Conservation (phyloP, 1,140 invertebrate species). For the Philopotamus ludificatus region DNA sequence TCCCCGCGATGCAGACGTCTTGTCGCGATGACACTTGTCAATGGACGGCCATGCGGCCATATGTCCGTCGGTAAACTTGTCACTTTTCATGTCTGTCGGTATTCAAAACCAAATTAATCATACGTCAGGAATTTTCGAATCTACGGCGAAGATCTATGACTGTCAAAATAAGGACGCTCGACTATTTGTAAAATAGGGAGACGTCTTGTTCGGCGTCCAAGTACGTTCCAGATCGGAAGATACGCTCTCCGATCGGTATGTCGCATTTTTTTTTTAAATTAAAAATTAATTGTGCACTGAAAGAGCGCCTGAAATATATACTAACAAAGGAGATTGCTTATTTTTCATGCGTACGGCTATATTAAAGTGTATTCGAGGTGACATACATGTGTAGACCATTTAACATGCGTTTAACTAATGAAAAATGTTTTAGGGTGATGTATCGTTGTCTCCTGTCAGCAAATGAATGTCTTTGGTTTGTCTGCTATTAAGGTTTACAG, state of each 20-base stretch:
- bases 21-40: not conserved
- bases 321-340: no score
- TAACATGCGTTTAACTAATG: conserved; percentile 33
- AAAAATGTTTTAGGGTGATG: conserved; percentile 34
- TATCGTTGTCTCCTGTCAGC: conserved; percentile 32
- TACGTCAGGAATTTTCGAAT: conserved; percentile 18
- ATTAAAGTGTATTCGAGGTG: conserved; percentile 13
- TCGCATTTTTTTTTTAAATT: no score
- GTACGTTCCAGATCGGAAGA: not conserved
- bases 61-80: conserved; percentile 9
- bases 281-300: no score
- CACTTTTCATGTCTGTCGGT: conserved; percentile 9
- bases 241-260: no score
- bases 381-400: conserved; percentile 25
- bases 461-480: conserved; percentile 34
- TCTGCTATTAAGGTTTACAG: conserved; percentile 21
- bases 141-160: conserved; percentile 11
- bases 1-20: not conserved
- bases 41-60: not conserved
- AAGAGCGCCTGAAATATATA: no score
- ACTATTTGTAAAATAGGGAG: not conserved
- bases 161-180: not conserved
- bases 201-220: not conserved
- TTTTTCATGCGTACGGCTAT: not conserved
- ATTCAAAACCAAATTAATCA: conserved; percentile 32